Evolutionary conservation across 2,888 invertebrate genomes (phyloP), one percentile per base, ranked within the genome.

Genomic region (Xestia rhomboidea): DNA sequence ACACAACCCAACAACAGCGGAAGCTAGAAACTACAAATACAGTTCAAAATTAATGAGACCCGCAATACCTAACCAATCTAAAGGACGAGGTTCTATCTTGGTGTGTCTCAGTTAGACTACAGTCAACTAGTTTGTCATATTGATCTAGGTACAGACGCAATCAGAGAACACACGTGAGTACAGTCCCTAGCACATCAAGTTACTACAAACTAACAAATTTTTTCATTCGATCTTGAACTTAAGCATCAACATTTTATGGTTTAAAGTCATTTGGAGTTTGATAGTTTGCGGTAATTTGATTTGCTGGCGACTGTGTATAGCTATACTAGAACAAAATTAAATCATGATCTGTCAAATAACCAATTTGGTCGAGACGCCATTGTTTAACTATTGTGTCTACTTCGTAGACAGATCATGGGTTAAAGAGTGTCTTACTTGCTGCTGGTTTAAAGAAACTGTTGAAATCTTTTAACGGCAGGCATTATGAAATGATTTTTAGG

Each of bases 71-170:
- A 71, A 71, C 69, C 70, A 66, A 77, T 84, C 81, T 74, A 74
- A 62, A 69, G 57, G 66, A 70, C 67, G 27, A 67, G 49, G 38
- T 66, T 44, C 57, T 24, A 63, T 71, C 41, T 77, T 67, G 24
- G 63, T 77, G 44, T 72, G 51, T 67, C 44, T 44, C 34, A 73
- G 46, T 74, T 66, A 81, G 38, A 49, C 38, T 63, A 66, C 70
- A 83, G 38, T 30, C 27, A 74, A 77, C 68, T 73, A 60, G 64
- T 71, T 73, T 27, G 5, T 81, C 49, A 81, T 74, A 74, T 84
- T 51, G 84, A 74, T 77, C 54, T 62, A 51, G 68, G 15, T 41
- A 77, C 63, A 60, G 66, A 74, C 34, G 49, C 57, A 77, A 84
- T 83, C 84, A 72, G 49, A 54, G 44, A 68, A 49, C 67, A 67